A percentile compares a stretch with the other conserved stretches of the same genome.
Evolutionary conservation across 1,140 invertebrate genomes (phyloP).

Genomic region (Pseudoatta argentina): DNA sequence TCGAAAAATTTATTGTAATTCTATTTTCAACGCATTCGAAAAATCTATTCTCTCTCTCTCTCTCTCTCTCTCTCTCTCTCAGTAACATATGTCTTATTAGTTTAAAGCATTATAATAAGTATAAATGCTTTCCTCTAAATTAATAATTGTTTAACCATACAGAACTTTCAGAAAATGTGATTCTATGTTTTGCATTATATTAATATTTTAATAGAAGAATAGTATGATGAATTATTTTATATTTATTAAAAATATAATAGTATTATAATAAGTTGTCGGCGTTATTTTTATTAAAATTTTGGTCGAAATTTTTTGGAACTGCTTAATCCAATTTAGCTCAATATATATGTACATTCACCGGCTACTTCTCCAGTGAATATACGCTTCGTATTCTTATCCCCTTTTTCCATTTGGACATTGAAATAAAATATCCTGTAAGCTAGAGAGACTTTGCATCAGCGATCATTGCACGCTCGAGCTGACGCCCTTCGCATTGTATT

Average conservation of each 20-base stretch:
- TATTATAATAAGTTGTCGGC: background rate
- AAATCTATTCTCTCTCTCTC: background rate
- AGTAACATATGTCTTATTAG: background rate
- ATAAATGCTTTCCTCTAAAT: background rate
- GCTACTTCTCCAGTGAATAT: background rate
- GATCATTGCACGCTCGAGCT: conserved; percentile 67
- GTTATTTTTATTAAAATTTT: background rate
- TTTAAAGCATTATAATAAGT: background rate
- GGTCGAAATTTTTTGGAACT: background rate
- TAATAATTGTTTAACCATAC: background rate
- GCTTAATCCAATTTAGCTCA: conserved; percentile 14
- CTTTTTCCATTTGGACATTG: conserved; percentile 42
- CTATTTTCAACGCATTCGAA: background rate
- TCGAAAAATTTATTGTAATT: background rate
- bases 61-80: background rate
- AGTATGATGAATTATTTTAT: background rate
- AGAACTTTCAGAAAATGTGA: background rate
- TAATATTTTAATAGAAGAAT: background rate
- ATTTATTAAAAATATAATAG: background rate
- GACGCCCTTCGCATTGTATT: conserved; percentile 22
- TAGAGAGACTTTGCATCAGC: conserved; percentile 67
- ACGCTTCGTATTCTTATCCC: conserved; percentile 41
- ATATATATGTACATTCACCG: conserved; percentile 29
- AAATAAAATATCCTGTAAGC: conserved; percentile 70
- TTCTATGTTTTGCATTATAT: background rate